Base-by-base conservation (phyloP, 2,797 vertebrate species). In the Thaleichthys pacificus region DNA sequence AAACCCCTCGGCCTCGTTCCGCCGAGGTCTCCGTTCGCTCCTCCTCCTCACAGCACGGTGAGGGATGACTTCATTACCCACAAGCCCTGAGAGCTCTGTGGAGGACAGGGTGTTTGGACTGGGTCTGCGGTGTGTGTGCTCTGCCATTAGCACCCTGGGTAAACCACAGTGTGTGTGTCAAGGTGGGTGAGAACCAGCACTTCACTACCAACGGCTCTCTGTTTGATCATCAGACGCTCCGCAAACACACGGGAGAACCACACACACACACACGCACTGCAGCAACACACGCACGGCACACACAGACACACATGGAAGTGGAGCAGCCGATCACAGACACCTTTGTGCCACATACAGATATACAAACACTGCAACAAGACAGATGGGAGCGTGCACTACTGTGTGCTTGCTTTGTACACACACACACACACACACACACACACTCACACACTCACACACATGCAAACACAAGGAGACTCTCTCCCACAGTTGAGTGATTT, bases 161-260 rank as follows among this genome's bases (percentile, higher is more conserved):
- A 24, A 24, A 32, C 30, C 3, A 35, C 32, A 0, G 32, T 35
- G 32, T 71, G 21, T 35, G 32, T 35, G 76, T 81, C 71, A 80
- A 77, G 81, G 77, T 78, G 83, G 77, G 77, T 77, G 76, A 15
- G 70, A 72, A 74, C 75, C 75, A 66, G 35, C 83, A 78, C 80
- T 76, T 83, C 74, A 73, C 72, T 58, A 69, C 19, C 15, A 26
- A 30, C 64, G 32, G 70, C 69, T 68, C 49, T 21, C 76, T 84
- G 75, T 79, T 80, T 77, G 77, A 76, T 80, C 69, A 47, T 78
- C 68, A 73, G n/a, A 68, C 74, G 58, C 71, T 72, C 49, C 66
- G 68, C 80, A 86, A 85, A 86, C 74, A 85, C 22, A 4, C n/a
- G 60, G 61, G 30, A 65, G 38, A 66, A 24, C n/a, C n/a, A n/a